Evolutionary conservation across 2,113 vertebrate species (phyloP), one percentile per base, ranked within the genome.

Genomic region (Dinomys branickii): DNA sequence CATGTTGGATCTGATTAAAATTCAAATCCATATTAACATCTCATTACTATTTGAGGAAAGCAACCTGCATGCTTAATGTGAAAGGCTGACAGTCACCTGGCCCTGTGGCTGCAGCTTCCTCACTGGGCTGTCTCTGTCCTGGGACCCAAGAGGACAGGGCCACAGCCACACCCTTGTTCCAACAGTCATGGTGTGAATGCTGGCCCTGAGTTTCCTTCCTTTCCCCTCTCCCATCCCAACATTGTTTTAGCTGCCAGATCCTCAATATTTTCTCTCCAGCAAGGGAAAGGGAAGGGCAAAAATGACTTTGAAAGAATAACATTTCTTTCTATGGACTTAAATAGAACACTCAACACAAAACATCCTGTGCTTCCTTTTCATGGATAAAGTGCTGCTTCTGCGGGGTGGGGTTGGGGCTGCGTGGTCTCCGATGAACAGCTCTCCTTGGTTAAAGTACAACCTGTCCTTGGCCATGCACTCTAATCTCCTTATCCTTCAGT

Each of bases 201-300:
- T 67, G 71, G 96, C 80, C 83, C 83, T 19, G 7, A 50, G 30
- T 95, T 92, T 97, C 94, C 95, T 97, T 96, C 97, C 97, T 95
- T 90, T 95, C 65, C 44, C 80, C 93, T 97, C 77, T 94, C 94
- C 93, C 85, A 93, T 77, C 92, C 92, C 97, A 83, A 58, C 95
- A 97, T 98, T 97, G 98, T 97, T 97, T 96, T n/a, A 95, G 80
- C 80, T 95, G 88, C 96, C 91, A 87, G 71, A 12, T 41, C 67
- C 14, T 84, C 85, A n/a, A 78, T 87, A 92, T 95, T 95, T 94
- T 97, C 92, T 95, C 92, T 91, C 91, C 94, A 96, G 67, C 67
- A 94, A 96, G 96, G 96, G 90, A 93, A 97, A 95, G 65, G 97
- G 96, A 95, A 97, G 96, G 96, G 95, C 93, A 95, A 95, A 97